Evolutionary conservation across 1,140 invertebrate species (phyloP).

Genomic region (Drosophila sp.): DNA sequence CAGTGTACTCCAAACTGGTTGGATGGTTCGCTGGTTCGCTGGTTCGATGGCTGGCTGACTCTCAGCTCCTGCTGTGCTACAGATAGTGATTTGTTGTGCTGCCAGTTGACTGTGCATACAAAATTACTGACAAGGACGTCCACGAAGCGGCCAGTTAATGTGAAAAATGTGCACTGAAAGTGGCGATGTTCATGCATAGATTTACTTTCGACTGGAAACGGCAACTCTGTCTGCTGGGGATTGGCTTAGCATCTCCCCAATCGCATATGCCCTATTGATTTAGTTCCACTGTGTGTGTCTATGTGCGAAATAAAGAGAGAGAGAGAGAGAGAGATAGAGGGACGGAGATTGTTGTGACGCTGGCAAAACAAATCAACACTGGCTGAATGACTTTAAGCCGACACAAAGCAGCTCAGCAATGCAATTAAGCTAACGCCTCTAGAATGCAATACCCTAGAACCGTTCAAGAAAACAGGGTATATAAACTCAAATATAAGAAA

Average conservation of each 20-base stretch:
- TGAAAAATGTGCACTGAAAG: constrained; percentile 79
- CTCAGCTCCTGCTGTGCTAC: constrained; percentile 33
- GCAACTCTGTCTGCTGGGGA: constrained; percentile 29
- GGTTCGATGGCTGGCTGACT: background rate
- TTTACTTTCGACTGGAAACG: constrained; percentile 39
- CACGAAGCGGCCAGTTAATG: constrained; percentile 68
- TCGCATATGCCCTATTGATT: constrained; percentile 64
- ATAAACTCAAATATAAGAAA: background rate
- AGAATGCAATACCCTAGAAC: constrained; percentile 18
- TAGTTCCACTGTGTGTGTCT: constrained; percentile 43
- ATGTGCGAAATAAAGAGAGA: background rate
- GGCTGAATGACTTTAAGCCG: constrained; percentile 67
- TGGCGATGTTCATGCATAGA: constrained; percentile 71
- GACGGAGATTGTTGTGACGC: constrained; percentile 1
- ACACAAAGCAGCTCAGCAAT: constrained; percentile 74
- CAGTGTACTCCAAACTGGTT: constrained; percentile 23
- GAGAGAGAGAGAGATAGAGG: background rate
- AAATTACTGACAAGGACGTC: constrained; percentile 69
- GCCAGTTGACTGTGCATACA: constrained; percentile 77
- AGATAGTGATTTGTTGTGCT: constrained; percentile 77
- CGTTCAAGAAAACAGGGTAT: background rate
- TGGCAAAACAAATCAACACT: constrained; percentile 66
- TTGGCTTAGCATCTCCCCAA: constrained; percentile 56
- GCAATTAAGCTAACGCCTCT: constrained; percentile 68
- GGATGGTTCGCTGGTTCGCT: background rate